Percentiles rank a stretch among this genome's conserved stretches.
phyloP scores from a whole-genome alignment of 2,888 invertebrate genomes.

The Hirtodrosophila alboralis region DNA sequence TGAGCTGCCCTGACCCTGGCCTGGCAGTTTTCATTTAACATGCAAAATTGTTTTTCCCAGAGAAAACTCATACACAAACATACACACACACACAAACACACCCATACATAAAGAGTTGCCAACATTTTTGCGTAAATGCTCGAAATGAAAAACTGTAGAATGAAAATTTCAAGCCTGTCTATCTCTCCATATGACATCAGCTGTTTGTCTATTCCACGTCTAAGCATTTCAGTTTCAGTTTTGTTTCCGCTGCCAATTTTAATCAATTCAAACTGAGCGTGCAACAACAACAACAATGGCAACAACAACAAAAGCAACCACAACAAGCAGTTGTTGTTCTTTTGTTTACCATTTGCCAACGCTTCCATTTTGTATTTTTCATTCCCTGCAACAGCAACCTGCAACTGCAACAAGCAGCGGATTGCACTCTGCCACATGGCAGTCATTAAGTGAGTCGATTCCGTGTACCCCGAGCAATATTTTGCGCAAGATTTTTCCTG shows the following conservation, averaged over 20 bases:
- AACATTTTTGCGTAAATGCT: conserved; percentile 5
- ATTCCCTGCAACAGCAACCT: conserved; percentile 3
- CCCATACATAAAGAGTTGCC: not conserved
- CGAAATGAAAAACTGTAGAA: conserved; percentile 47
- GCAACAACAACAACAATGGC: conserved; percentile 21
- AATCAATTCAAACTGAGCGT: conserved; percentile 64
- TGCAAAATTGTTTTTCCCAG: conserved; percentile 51
- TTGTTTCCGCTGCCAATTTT: conserved; percentile 53
- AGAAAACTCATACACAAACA: conserved; percentile 3
- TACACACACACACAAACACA: not conserved
- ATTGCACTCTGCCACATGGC: conserved; percentile 4
- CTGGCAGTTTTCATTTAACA: conserved; percentile 44
- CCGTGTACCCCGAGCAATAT: not conserved
- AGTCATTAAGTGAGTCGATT: conserved; percentile 12
- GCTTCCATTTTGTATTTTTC: conserved; percentile 13
- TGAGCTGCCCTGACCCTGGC: conserved; percentile 2
- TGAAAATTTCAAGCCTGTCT: conserved; percentile 23
- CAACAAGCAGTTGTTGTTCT: conserved; percentile 5
- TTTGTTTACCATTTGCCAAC: conserved; percentile 15
- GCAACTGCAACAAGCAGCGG: not conserved
- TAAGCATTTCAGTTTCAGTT: conserved; percentile 42
- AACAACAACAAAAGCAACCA: conserved; percentile 4
- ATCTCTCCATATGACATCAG: conserved; percentile 16
- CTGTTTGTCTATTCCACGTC: conserved; percentile 29
- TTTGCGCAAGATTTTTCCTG: not conserved